Conservation (phyloP, 2,888 invertebrate genomes). For the Acanthoscelides obtectus region DNA sequence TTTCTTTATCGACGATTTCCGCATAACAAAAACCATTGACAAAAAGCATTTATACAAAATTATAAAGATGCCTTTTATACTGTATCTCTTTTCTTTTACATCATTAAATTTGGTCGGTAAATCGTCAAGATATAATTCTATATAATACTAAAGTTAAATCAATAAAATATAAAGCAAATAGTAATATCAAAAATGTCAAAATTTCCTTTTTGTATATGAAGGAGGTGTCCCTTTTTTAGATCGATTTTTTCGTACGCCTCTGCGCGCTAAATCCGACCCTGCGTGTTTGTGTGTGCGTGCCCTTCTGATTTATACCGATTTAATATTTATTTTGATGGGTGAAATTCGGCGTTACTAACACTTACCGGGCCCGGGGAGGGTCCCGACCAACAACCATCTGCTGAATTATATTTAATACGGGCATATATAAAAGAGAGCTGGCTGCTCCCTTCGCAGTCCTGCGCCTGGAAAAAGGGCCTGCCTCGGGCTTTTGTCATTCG, state of each 20-base stretch:
- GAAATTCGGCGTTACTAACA: constrained; percentile 50
- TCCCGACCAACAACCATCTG: constrained; percentile 44
- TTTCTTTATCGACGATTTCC: too few species aligned
- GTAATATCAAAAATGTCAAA: too few species aligned
- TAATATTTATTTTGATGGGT: constrained; percentile 52
- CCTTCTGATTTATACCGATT: constrained; percentile 49
- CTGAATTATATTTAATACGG: constrained; percentile 42
- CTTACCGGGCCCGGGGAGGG: constrained; percentile 39
- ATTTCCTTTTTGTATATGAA: too few species aligned
- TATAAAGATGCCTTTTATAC: too few species aligned
- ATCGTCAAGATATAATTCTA: too few species aligned
- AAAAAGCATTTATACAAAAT: too few species aligned
- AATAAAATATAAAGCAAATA: too few species aligned
- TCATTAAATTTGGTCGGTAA: too few species aligned
- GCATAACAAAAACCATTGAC: too few species aligned
- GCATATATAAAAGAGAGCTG: constrained; percentile 27
- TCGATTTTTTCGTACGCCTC: background rate
- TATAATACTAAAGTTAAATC: too few species aligned
- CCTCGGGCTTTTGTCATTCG: constrained; percentile 37
- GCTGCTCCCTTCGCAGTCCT: constrained; percentile 27
- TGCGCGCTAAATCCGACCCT: constrained; percentile 14
- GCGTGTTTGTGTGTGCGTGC: constrained; percentile 23
- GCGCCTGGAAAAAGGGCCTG: constrained; percentile 20
- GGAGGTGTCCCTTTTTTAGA: too few species aligned
- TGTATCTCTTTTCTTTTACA: too few species aligned